phyloP scores from a whole-genome alignment of 1,140 invertebrate genomes.

The Heliconius melpomene region DNA sequence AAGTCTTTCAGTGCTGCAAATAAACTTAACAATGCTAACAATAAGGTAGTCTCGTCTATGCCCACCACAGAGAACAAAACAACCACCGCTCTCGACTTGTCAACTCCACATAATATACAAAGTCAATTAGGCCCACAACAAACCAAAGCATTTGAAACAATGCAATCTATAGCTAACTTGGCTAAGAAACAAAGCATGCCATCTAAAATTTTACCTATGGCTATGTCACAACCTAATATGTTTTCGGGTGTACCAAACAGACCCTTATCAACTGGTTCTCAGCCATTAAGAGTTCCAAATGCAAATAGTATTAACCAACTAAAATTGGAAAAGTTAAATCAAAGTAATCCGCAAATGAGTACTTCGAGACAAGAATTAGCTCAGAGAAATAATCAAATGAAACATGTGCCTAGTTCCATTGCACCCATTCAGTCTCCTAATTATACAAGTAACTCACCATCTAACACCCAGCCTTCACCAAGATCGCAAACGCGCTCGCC shows the following conservation, averaged over 20 bases:
- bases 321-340: slow-evolving; percentile 62
- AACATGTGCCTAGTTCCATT: slow-evolving; percentile 48
- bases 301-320: slow-evolving; percentile 57
- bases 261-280: slow-evolving; percentile 47
- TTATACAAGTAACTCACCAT: slow-evolving; percentile 57
- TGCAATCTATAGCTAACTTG: slow-evolving; percentile 79
- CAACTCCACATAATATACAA: slow-evolving; percentile 74
- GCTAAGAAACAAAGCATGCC: slow-evolving; percentile 76
- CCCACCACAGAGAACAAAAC: slow-evolving; percentile 61
- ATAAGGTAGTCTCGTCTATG: slow-evolving; percentile 43
- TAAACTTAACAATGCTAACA: slow-evolving; percentile 56
- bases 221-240: slow-evolving; percentile 54
- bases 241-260: slow-evolving; percentile 61
- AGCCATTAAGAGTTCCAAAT: slow-evolving; percentile 63
- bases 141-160: slow-evolving; percentile 77
- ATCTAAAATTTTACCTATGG: slow-evolving; percentile 56
- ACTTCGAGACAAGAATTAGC: slow-evolving; percentile 51
- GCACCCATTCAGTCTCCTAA: slow-evolving; percentile 50
- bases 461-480: slow-evolving; percentile 62
- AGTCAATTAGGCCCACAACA: slow-evolving; percentile 74
- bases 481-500: slow-evolving; percentile 77
- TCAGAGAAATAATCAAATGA: slow-evolving; percentile 55
- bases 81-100: slow-evolving; percentile 73
- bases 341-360: slow-evolving; percentile 43
- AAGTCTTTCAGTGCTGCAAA: slow-evolving; percentile 67